Evolutionary conservation across 1,140 invertebrate species (phyloP).

Genomic region (Aphaenogaster rudis): DNA sequence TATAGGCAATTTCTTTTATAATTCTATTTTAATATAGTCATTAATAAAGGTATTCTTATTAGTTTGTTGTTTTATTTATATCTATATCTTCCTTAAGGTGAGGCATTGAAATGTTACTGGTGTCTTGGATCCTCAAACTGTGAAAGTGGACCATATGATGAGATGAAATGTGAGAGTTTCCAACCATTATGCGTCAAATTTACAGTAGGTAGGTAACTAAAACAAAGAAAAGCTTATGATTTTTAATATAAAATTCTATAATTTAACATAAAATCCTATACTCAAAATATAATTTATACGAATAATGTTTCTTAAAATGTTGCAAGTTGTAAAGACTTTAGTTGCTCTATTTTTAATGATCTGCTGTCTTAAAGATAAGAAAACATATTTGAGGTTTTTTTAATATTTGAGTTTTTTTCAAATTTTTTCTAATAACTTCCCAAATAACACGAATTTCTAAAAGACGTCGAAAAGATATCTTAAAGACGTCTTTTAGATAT

Average conservation of each 20-base stretch:
- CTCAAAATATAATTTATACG: no score
- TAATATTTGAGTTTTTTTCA: background rate
- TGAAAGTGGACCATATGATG: no score
- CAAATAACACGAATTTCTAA: no score
- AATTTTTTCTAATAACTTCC: background rate
- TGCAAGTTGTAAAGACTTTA: background rate
- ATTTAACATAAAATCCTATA: no score
- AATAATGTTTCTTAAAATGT: no score
- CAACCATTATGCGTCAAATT: background rate
- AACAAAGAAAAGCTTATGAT: background rate
- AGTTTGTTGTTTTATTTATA: background rate
- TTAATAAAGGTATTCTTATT: background rate
- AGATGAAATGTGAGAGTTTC: no score
- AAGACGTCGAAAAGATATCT: no score
- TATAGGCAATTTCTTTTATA: background rate
- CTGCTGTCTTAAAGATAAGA: background rate
- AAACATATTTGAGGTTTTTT: background rate
- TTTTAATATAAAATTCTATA: no score
- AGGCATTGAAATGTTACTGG: slow-evolving; percentile 28
- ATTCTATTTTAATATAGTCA: background rate
- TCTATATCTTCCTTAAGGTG: slow-evolving; percentile 36
- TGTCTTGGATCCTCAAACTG: no score
- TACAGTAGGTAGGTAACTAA: background rate
- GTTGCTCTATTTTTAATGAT: background rate
- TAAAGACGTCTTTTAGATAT: no score